Percentiles rank a stretch among this genome's conserved stretches.
Evolutionary conservation across 2,888 invertebrate species (phyloP).

Genomic region (Petrolisthes manimaculis): DNA sequence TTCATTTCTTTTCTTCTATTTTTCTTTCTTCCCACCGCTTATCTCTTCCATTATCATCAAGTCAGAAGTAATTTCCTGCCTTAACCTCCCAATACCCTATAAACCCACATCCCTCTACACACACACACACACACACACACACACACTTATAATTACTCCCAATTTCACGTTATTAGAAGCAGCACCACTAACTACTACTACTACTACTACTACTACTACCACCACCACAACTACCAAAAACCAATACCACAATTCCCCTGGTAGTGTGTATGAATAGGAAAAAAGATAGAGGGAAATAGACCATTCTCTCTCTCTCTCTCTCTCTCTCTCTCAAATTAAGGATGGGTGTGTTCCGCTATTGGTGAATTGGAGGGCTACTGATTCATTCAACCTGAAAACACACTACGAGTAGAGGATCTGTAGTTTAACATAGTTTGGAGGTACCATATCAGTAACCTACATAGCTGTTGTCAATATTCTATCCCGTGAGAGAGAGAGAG

Average conservation of each 20-base stretch:
- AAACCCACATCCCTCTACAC: not conserved
- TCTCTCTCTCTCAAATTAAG: not conserved
- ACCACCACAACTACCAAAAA: not conserved
- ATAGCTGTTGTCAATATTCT: not conserved
- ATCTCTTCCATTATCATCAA: not conserved
- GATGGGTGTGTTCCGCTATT: too few relatives aligned
- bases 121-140: slow-evolving; percentile 9
- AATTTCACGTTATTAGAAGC: not conserved
- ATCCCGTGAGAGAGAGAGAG: not conserved
- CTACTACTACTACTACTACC: not conserved
- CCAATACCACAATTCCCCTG: too few relatives aligned
- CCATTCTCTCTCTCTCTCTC: not conserved
- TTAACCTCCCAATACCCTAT: not conserved
- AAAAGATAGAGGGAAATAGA: too few relatives aligned
- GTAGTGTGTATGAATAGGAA: too few relatives aligned
- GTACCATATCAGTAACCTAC: too few relatives aligned
- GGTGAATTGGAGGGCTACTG: too few relatives aligned
- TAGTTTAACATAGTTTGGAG: too few relatives aligned
- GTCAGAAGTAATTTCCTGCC: not conserved
- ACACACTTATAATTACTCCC: not conserved
- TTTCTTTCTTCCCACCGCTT: not conserved
- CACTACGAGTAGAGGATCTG: too few relatives aligned
- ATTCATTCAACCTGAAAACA: not conserved
- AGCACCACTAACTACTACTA: too few relatives aligned
- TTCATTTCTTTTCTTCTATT: not conserved